Evolutionary conservation across 1,140 invertebrate genomes (phyloP), one percentile per base, ranked within the genome.

Genomic region (Papilio helenus): DNA sequence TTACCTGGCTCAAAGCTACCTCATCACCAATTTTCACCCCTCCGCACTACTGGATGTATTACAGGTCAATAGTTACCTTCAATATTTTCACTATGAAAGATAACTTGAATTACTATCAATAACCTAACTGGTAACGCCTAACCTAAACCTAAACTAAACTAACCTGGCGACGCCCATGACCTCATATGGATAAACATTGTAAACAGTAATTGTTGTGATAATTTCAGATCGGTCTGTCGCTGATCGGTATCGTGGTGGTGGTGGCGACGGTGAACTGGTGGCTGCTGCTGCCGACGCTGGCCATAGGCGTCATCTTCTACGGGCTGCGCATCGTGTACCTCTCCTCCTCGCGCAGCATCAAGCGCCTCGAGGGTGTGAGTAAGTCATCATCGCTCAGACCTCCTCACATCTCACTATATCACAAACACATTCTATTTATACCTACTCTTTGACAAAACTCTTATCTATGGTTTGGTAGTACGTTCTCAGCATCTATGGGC

Each of bases 311-410:
- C 0, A 90, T 98, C 20, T 98, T 98, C 92, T 96, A 97, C 83
- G 94, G 96, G 9, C 93, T 98, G 65, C 93, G 98, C 49, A 94
- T 95, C 78, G 97, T 98, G 88, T 99, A 99, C 91, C 94, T 99
- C 23, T 95, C 95, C 26, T 97, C 98, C 0, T 98, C 97, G 29
- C 95, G 98, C 79, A 97, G 97, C 94, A 95, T 99, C 18, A 99
- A 99, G 94, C 96, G 98, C 80, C 95, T 99, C 78, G 98, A 99
- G 95, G 97, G 97, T 88, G 96, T 97, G 89, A 97, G 98, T 98
- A 96, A 97, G 96, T 96, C 84, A 92, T 91, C 90, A 20, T 20
- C 51, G 51, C 34, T 39, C 34, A 39, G 34, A 39, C 0, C 46
- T 90, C 76, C 81, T 76, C 82, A 82, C 78, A 72, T 18, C 55